Percentiles rank a stretch among this genome's conserved stretches.
Evolutionary conservation across 2,113 vertebrate species (phyloP).

Genomic region (Gavialis gangeticus): DNA sequence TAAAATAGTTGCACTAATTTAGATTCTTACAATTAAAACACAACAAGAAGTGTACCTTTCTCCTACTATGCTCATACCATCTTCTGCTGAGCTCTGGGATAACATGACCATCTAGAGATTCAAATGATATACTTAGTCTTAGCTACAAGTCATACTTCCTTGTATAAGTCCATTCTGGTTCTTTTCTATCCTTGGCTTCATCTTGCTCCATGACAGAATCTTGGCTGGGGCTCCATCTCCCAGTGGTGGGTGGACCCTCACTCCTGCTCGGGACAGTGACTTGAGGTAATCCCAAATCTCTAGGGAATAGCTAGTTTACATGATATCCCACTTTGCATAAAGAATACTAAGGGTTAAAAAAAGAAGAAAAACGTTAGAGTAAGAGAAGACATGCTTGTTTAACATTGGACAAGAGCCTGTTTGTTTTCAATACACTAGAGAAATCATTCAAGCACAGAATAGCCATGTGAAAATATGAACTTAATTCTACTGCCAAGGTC

Average conservation of each 20-base stretch:
- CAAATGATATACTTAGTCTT: not conserved
- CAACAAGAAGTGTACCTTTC: not conserved
- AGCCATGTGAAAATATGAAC: slow-evolving; percentile 15
- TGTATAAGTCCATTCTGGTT: not conserved
- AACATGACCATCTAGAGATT: not conserved
- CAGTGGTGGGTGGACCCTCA: not conserved
- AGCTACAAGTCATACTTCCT: not conserved
- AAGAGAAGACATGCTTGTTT: not conserved
- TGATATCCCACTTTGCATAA: not conserved
- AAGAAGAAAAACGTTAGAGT: not conserved
- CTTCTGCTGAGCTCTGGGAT: not conserved
- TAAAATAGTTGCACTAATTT: not conserved
- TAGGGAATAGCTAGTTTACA: rapidly evolving
- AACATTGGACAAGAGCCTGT: not conserved
- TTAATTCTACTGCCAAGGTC: slow-evolving; percentile 66
- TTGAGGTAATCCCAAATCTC: not conserved
- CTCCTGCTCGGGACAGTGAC: not conserved
- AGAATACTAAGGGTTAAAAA: not conserved
- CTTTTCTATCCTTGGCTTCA: not conserved
- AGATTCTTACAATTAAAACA: not conserved
- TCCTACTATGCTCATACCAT: not conserved
- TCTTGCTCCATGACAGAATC: not conserved
- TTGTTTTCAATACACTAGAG: slow-evolving; percentile 42
- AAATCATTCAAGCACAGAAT: not conserved
- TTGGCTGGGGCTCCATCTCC: no score